Percentiles rank a stretch among this genome's conserved stretches.
phyloP scores from a whole-genome alignment of 2,888 invertebrate genomes.

The Seira sanloemensis region DNA sequence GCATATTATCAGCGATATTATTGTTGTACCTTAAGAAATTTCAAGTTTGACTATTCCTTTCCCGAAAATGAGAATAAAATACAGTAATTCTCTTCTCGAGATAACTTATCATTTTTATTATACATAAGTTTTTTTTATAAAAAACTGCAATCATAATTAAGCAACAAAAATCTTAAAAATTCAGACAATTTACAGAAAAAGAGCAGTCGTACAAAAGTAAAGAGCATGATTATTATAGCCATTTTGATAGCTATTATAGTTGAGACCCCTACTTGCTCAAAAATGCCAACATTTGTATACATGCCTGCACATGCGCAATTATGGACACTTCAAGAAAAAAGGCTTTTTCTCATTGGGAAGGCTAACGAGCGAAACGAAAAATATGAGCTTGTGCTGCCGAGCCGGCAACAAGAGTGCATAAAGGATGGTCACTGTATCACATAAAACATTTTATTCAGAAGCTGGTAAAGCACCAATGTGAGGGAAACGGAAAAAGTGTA shows the following conservation, averaged over 20 bases:
- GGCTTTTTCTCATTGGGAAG: constrained; percentile 39
- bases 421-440: constrained; percentile 29
- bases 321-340: constrained; percentile 32
- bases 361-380: constrained; percentile 62
- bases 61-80: constrained; percentile 11
- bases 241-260: constrained; percentile 12
- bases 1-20: constrained; percentile 10
- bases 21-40: neutral
- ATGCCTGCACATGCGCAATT: constrained; percentile 40
- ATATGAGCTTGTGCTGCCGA: constrained; percentile 42
- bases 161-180: constrained; percentile 39
- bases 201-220: constrained; percentile 26
- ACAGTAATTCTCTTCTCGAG: constrained; percentile 23
- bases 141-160: constrained; percentile 65
- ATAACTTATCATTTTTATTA: constrained; percentile 54
- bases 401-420: constrained; percentile 28
- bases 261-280: neutral
- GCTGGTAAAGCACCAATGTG: constrained; percentile 50
- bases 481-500: constrained; percentile 28
- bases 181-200: constrained; percentile 56
- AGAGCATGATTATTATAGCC: constrained; percentile 22
- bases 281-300: neutral
- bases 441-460: constrained; percentile 53
- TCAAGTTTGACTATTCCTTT: neutral
- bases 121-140: constrained; percentile 22